phyloP scores from a whole-genome alignment of 2,888 invertebrate genomes.

The Drosophila basisetae region DNA sequence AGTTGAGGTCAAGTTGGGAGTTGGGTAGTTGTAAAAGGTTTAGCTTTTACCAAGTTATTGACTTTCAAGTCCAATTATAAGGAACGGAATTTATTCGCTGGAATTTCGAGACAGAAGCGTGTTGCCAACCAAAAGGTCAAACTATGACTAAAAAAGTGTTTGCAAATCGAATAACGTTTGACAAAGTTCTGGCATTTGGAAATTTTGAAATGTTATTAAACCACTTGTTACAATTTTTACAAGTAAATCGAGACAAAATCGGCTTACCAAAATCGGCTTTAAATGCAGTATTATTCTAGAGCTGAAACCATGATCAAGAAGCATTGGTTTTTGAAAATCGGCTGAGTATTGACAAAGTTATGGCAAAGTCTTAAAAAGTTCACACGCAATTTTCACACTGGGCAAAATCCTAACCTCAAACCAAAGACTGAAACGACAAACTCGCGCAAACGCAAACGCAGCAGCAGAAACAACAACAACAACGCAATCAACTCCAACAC shows the following conservation, averaged over 20 bases:
- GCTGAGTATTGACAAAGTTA: neutral
- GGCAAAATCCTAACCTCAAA: conserved; percentile 54
- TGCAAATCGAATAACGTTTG: too few relatives aligned
- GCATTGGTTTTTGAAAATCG: neutral
- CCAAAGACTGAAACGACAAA: conserved; percentile 78
- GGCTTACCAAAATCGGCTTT: neutral
- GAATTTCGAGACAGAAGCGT: neutral
- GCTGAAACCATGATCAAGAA: neutral
- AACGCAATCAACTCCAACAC: conserved; percentile 16
- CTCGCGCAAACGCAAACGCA: conserved; percentile 43
- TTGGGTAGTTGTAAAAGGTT: neutral
- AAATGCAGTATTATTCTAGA: neutral
- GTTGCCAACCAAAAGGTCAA: neutral
- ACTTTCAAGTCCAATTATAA: neutral
- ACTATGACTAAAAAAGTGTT: neutral
- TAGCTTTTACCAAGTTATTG: too few relatives aligned
- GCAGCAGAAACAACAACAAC: conserved; percentile 5
- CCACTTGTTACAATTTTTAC: neutral
- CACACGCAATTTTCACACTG: neutral
- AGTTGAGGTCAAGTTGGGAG: neutral
- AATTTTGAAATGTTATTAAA: too few relatives aligned
- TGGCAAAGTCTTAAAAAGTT: neutral
- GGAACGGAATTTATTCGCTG: accelerated
- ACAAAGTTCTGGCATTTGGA: too few relatives aligned
- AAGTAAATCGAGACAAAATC: neutral